phyloP scores from a whole-genome alignment of 1,140 invertebrate genomes.

The Trachymyrmex cornetzi region DNA sequence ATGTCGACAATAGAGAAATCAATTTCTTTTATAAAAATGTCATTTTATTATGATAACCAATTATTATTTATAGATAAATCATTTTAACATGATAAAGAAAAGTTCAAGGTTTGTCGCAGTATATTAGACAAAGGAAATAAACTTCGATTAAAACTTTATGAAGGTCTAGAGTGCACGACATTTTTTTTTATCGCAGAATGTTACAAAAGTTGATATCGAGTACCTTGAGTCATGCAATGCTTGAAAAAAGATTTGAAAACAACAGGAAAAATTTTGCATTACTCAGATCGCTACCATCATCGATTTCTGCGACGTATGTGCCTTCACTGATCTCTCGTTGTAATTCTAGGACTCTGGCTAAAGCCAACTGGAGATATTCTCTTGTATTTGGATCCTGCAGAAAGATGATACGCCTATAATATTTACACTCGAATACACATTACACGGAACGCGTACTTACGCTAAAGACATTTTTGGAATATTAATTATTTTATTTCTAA shows the following conservation, averaged over 20 bases:
- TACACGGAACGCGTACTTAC: neutral
- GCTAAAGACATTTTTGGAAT: neutral
- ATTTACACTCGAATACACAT: neutral
- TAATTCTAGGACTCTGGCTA: slow-evolving; percentile 80
- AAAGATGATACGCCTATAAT: slow-evolving; percentile 41
- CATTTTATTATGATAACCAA: slow-evolving; percentile 8
- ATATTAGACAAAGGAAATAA: neutral
- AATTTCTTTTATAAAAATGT: neutral
- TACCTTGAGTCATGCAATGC: neutral
- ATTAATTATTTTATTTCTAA: neutral
- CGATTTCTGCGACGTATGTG: slow-evolving; percentile 73
- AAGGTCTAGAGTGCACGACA: neutral
- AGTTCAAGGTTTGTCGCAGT: neutral
- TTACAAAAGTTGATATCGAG: slow-evolving; percentile 3
- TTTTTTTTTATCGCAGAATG: neutral
- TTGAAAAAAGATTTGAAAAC: neutral
- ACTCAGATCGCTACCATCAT: slow-evolving; percentile 81
- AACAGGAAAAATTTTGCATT: slow-evolving; percentile 62
- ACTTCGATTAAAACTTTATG: slow-evolving; percentile 12
- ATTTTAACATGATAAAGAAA: neutral
- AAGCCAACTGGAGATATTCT: slow-evolving; percentile 82
- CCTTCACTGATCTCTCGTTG: slow-evolving; percentile 82
- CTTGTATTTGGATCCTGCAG: slow-evolving; percentile 77
- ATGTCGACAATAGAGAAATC: neutral
- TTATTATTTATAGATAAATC: neutral